Base-by-base conservation (phyloP, 2,797 vertebrate species). In the Sebastiscus albofasciatus region DNA sequence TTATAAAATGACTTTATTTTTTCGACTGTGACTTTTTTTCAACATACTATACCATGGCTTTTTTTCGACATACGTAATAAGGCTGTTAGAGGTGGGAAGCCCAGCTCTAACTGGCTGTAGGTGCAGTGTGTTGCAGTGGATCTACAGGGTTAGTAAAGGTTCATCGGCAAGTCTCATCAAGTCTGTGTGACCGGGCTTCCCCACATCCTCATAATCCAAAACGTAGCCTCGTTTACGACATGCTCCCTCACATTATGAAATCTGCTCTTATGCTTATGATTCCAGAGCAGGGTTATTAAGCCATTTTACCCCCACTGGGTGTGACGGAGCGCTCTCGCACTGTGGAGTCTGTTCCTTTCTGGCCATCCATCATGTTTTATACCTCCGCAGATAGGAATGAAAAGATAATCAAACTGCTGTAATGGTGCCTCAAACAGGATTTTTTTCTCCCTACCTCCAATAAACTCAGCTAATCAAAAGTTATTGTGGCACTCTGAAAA, bases 401-500 rank as follows among this genome's bases (percentile, higher is more conserved):
- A 94, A 93, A 94, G 90, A 94, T 94, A 92, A 95, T 95, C 92
- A 95, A 94, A 90, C 73, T 77, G 82, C 88, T 81, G 87, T 91
- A 83, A 92, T 79, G 87, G 83, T 68, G 67, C 77, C 79, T 91
- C 87, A 88, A 92, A 92, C 92, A 84, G 79, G 77, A 72, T 55
- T 80, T 87, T 88, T 82, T 54, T 42, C 58, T 75, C 70, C 72
- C 39, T 49, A 81, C 86, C 82, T 80, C 77, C 85, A 92, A 91
- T 96, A 95, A 96, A 95, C 87, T 91, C 75, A 84, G 85, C 92
- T 94, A 94, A 96, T 96, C 94, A 96, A 95, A 95, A 91, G 93
- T 95, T 93, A 96, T 94, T 92, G 93, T 95, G 86, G 90, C 87
- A 85, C 92, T 89, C 89, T 84, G 93, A 93, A 93, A 95, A 92